Conservation (phyloP, 2,888 invertebrate species). For the Luffia ferchaultella region DNA sequence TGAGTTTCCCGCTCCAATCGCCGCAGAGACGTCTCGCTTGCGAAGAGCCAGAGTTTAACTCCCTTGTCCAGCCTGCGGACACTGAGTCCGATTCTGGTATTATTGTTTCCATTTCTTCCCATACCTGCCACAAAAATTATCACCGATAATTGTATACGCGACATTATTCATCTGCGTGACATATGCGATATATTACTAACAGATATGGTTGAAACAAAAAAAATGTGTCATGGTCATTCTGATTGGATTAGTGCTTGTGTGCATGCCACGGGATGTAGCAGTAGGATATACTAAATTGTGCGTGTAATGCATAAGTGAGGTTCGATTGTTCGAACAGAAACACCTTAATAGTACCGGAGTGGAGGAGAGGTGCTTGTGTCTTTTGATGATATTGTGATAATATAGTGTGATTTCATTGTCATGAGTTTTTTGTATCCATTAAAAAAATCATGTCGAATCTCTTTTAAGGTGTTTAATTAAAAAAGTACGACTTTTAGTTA, state of each 20-base stretch:
- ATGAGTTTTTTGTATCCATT: too few relatives aligned
- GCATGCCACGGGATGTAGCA: neutral
- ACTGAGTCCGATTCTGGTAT: conserved; percentile 44
- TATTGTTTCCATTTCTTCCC: conserved; percentile 43
- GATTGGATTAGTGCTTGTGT: neutral
- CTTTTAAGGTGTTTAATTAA: too few relatives aligned
- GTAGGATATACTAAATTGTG: neutral
- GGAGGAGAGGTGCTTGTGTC: too few relatives aligned
- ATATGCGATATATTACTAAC: neutral
- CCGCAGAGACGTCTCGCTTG: conserved; percentile 71
- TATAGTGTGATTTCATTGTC: too few relatives aligned
- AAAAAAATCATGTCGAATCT: too few relatives aligned
- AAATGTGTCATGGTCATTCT: neutral
- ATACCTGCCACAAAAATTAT: conserved; percentile 32
- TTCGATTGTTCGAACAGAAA: too few relatives aligned
- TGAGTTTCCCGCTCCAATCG: conserved; percentile 81
- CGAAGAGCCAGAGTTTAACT: conserved; percentile 21
- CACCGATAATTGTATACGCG: too few relatives aligned
- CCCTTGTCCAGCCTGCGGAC: conserved; percentile 46
- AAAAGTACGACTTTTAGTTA: too few relatives aligned
- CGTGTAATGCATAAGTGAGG: too few relatives aligned
- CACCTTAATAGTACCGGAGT: too few relatives aligned
- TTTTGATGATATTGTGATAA: too few relatives aligned
- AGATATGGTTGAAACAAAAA: neutral
- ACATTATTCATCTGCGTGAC: neutral